Evolutionary conservation across 2,113 vertebrate species (phyloP).

Genomic region (Nycticryphes semicollaris): DNA sequence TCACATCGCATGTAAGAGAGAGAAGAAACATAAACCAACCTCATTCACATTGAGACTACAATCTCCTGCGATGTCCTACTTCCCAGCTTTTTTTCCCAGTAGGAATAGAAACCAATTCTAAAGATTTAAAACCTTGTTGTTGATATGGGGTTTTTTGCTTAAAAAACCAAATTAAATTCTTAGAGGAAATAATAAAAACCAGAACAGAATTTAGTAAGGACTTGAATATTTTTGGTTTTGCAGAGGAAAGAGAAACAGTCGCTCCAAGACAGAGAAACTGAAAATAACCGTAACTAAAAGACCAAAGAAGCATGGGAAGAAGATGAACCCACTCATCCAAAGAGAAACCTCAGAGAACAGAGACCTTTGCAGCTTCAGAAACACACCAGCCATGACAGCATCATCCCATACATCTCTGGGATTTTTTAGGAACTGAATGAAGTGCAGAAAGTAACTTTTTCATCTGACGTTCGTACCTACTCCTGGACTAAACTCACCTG

Average conservation of each 20-base stretch:
- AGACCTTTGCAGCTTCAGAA: background rate
- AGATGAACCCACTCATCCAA: background rate
- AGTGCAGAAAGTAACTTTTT: background rate
- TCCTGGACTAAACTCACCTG: background rate
- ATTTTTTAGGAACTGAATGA: background rate
- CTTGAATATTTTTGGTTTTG: background rate
- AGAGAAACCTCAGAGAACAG: background rate
- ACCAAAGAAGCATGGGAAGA: background rate
- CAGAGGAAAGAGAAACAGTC: background rate
- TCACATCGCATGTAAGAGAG: background rate
- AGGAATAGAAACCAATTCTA: background rate
- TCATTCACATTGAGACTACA: background rate
- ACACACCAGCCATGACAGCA: rapidly evolving
- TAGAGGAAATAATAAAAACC: background rate
- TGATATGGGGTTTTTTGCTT: background rate
- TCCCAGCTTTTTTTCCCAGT: background rate
- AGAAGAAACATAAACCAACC: background rate
- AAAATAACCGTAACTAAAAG: background rate
- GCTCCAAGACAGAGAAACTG: background rate
- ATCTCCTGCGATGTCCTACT: background rate
- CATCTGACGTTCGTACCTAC: background rate
- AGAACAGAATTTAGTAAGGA: background rate
- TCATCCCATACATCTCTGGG: background rate
- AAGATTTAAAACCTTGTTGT: background rate
- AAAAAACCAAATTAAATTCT: background rate